These are phyloP conservation scores for Aphodius granarius DNA, from an alignment of 2,888 invertebrate genomes.

Conservation along the genomic window DNA sequence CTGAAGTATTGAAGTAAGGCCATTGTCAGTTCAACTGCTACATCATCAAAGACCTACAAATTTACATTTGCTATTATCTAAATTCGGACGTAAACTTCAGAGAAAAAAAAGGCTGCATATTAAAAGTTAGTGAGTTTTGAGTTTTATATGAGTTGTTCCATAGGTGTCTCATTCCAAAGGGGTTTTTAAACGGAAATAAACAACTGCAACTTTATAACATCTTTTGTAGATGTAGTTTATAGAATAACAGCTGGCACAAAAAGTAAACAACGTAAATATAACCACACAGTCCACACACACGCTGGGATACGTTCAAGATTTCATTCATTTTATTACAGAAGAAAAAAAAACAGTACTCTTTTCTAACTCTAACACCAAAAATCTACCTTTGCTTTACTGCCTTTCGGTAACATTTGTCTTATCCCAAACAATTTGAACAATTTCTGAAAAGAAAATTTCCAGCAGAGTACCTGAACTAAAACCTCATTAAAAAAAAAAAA, in stretches of 20 bases:
- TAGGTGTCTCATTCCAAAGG: too few relatives aligned
- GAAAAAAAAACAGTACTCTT: neutral
- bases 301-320: too few relatives aligned
- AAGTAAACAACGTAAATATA: too few relatives aligned
- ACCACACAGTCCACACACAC: too few relatives aligned
- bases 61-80: conserved; percentile 1
- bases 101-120: neutral
- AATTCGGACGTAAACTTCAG: neutral
- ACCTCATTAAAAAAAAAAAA: neutral
- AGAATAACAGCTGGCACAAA: too few relatives aligned
- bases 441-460: conserved; percentile 62
- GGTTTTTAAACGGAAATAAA: too few relatives aligned
- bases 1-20: conserved; percentile 88
- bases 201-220: too few relatives aligned
- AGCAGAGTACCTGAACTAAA: conserved; percentile 46
- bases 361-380: conserved; percentile 28
- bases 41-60: conserved; percentile 87
- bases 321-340: neutral
- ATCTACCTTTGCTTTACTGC: conserved; percentile 65
- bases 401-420: conserved; percentile 65
- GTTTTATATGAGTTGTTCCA: too few relatives aligned
- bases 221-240: too few relatives aligned
- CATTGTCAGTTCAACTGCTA: conserved; percentile 89
- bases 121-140: too few relatives aligned
- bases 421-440: conserved; percentile 66